These are phyloP conservation scores for Leptatherina wallacei DNA, from an alignment of 2,797 vertebrate species.

Conservation along the genomic window DNA sequence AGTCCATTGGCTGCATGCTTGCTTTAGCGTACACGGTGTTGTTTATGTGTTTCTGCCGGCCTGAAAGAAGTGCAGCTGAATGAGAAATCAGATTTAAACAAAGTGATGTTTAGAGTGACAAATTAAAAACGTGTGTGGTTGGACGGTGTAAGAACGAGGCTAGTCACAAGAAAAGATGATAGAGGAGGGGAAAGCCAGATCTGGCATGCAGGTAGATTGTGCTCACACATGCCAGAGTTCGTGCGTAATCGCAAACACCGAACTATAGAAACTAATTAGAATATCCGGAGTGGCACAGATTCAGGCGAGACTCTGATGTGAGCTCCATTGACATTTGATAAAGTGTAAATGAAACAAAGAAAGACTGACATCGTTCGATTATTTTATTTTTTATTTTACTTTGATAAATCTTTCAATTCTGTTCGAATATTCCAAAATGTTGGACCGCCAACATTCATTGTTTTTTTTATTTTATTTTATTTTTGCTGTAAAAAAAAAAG, in stretches of 20 bases:
- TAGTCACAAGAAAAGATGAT: too few relatives aligned
- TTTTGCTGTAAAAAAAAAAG: background rate
- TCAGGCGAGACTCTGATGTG: too few relatives aligned
- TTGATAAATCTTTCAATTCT: background rate
- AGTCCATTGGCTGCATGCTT: background rate
- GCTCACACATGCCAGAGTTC: too few relatives aligned
- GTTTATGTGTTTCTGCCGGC: background rate
- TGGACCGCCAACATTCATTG: background rate
- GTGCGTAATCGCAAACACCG: too few relatives aligned
- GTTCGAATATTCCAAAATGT: background rate
- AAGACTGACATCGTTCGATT: background rate
- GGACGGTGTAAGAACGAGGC: too few relatives aligned
- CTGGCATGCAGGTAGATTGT: too few relatives aligned
- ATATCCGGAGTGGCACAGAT: too few relatives aligned
- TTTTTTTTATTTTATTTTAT: too few relatives aligned
- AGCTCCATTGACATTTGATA: too few relatives aligned
- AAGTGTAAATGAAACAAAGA: background rate
- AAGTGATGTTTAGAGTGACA: background rate
- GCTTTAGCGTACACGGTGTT: background rate
- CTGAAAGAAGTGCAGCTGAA: background rate
- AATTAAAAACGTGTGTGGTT: too few relatives aligned
- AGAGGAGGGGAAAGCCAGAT: too few relatives aligned
- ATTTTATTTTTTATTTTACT: background rate
- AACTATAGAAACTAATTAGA: too few relatives aligned
- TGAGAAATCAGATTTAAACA: background rate